Evolutionary conservation across 2,113 vertebrate genomes (phyloP), one percentile per base, ranked within the genome.

Genomic region (Pomatorhinus ruficollis): DNA sequence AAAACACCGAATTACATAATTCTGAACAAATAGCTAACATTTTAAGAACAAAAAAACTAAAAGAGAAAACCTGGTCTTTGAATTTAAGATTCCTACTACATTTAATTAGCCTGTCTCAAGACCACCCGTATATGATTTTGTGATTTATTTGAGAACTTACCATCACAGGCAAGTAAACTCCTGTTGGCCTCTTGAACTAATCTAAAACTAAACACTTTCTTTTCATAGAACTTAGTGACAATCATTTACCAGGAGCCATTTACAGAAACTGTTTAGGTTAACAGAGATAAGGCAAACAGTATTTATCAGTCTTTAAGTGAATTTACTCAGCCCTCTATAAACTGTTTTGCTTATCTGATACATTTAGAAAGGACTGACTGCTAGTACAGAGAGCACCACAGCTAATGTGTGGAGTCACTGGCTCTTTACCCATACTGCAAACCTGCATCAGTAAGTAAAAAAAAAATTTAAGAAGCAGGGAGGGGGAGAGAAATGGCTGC

Each of bases 201-300:
- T 84, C 78, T 74, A 64, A 64, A 84, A 71, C 53, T 22, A 90
- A 94, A 71, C 56, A n/a, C 60, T 91, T 93, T 22, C 39, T 72
- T 94, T 76, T 64, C 66, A 75, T 15, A 56, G 22, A 91, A 92
- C 52, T 77, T 56, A 21, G 76, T 42, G 60, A 70, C 63, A 47
- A 92, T 64, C 64, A 75, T 44, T 87, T 60, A 86, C 71, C 64
- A 44, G 31, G 54, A 95, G 42, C 50, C 72, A 89, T 74, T 96
- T 87, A 95, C 42, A 83, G 30, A 80, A 93, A 93, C 37, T 92
- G 83, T 95, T 96, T 90, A 93, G 68, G 64, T 95, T 95, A 93
- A 77, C 0, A 81, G 50, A 83, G 94, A 97, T 90, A 93, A 93
- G 68, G 44, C 76, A 90, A 92, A 83, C 72, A 75, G 49, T 92